Base-by-base conservation (phyloP, 1,140 invertebrate species). In the Drosophila nikananu region DNA sequence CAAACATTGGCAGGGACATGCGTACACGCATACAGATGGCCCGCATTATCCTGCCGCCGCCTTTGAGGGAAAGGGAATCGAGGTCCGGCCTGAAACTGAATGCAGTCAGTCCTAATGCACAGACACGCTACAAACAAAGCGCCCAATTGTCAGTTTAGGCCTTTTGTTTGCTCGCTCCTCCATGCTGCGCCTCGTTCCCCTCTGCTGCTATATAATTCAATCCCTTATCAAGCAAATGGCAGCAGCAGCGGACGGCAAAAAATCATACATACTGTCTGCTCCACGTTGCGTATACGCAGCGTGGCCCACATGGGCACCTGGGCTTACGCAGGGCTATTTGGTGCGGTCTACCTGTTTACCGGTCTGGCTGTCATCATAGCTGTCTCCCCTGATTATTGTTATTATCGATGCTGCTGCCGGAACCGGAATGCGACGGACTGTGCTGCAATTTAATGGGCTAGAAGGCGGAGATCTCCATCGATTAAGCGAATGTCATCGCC, bases 11-110 rank as follows among this genome's bases (percentile, higher is more conserved):
- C 84, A 84, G 64, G 58, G 67, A 71, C 77, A 74, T 81, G 83
- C 71, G 78, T 83, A 81, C 75, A 81, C 78, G 84, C 84, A 89
- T 89, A 90, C 80, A 89, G 86, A 89, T 89, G 86, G 81, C 86
- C 86, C 86, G 86, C 86, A 89, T 89, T 86, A 89, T 80, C 71
- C 52, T 54, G 23, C 30, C 35, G 37, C 54, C 62, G 48, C 49
- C 61, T 51, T 10, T 35, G 19, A 0, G 12, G 30, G 19, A 30
- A 46, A n/a, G 5, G 12, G 12, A 0, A 52, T 15, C 12, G 54
- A 48, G 51, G 49, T 32, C 19, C 37, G 32, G 61, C 64, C 72
- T 60, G 63, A 71, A 86, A 86, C 83, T 86, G 78, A 76, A 77
- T 83, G 83, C 83, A 81, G 67, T 87, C 72, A 73, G 42, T 41